Evolutionary conservation across 2,797 vertebrate species (phyloP).

Genomic region (Smutsia gigantea): DNA sequence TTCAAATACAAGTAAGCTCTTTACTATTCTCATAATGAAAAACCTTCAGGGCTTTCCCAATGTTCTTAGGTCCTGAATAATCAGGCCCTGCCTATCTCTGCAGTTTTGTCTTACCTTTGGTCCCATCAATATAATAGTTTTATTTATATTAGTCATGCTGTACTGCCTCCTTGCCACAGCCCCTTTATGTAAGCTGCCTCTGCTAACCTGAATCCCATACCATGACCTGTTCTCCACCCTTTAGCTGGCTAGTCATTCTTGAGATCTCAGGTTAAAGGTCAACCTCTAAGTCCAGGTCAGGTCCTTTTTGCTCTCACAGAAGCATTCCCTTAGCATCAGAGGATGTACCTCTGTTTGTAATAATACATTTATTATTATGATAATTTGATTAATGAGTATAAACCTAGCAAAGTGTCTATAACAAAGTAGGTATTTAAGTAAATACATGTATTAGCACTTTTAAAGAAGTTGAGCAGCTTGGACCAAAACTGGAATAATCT

Average conservation of each 20-base stretch:
- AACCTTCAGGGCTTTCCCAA: neutral
- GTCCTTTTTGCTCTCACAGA: neutral
- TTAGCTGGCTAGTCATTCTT: neutral
- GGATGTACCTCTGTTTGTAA: neutral
- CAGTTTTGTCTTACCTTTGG: neutral
- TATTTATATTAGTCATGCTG: neutral
- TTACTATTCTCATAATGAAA: neutral
- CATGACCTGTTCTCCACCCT: neutral
- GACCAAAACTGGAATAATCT: conserved; percentile 16
- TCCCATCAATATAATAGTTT: neutral
- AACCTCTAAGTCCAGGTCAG: neutral
- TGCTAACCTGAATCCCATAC: neutral
- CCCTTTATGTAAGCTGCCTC: neutral
- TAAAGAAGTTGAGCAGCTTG: neutral
- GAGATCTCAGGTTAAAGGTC: neutral
- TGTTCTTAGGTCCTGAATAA: neutral
- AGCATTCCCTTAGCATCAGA: neutral
- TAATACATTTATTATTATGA: neutral
- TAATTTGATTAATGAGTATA: neutral
- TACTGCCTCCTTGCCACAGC: neutral
- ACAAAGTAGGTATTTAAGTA: neutral
- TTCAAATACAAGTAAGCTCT: neutral
- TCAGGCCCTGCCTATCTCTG: neutral
- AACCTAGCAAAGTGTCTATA: neutral
- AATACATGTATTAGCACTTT: neutral